Evolutionary conservation across 35 echinoderm and acorn worm species (phyloP).

Genomic region (Diadema setosum): DNA sequence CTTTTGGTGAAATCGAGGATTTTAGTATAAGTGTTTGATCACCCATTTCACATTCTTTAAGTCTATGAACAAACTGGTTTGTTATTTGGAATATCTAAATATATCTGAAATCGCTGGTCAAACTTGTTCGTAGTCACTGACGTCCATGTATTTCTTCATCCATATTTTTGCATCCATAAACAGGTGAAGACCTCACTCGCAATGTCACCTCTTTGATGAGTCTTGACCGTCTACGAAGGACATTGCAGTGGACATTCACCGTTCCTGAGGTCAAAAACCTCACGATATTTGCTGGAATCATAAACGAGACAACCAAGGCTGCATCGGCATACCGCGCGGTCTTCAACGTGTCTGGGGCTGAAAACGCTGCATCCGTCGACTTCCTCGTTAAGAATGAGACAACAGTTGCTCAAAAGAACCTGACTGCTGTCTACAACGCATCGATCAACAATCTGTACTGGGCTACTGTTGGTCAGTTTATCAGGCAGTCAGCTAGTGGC

Average conservation of each 20-base stretch:
- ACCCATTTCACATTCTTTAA: too few species aligned
- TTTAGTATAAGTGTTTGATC: too few species aligned
- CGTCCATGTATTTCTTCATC: too few species aligned
- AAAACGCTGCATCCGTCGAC: constrained; percentile 59
- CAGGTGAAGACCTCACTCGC: constrained; percentile 63
- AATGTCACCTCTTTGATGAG: constrained; percentile 63
- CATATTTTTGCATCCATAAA: neutral
- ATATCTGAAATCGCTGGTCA: too few species aligned
- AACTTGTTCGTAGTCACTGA: too few species aligned
- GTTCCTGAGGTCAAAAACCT: constrained; percentile 76
- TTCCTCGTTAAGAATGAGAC: constrained; percentile 48
- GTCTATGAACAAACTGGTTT: too few species aligned
- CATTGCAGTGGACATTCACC: constrained; percentile 80
- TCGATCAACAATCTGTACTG: constrained; percentile 66
- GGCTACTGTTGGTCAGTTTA: constrained; percentile 41
- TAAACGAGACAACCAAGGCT: constrained; percentile 47
- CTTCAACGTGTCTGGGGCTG: constrained; percentile 63
- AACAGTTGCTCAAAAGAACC: constrained; percentile 47
- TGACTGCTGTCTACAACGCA: constrained; percentile 74
- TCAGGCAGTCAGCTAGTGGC: constrained; percentile 19
- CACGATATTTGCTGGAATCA: constrained; percentile 71
- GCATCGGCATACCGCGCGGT: constrained; percentile 36
- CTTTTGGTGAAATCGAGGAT: too few species aligned
- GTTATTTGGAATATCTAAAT: too few species aligned
- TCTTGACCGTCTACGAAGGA: constrained; percentile 68